Evolutionary conservation across 2,113 vertebrate species (phyloP), one percentile per base, ranked within the genome.

Genomic region (Marcusenius ussheri): DNA sequence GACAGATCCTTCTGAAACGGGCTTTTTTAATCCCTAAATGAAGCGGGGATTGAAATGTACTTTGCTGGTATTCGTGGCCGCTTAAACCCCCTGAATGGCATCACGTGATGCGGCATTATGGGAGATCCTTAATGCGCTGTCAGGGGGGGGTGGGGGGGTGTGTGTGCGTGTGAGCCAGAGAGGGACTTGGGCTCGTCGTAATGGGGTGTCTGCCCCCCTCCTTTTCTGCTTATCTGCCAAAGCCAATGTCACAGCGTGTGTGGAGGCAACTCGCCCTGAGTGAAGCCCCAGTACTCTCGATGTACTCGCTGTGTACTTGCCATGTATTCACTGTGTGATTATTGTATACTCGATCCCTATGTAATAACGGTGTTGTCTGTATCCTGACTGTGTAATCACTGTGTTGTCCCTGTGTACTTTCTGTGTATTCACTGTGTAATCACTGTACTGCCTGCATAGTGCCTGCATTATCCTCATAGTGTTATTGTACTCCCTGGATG

Each of bases 41-140:
- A 47, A 88, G 50, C 70, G 5, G 31, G 83, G 77, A 89, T 46
- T 89, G 19, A 89, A 62, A 89, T 85, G 51, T 47, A 77, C 47
- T 83, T 42, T 89, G 47, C 77, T 50, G 51, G 51, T 49, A 46
- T 93, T 90, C 83, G 91, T 87, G 83, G 31, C n/a, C 50, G 11
- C 19, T 77, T 89, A 83, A 56, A 39, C 92, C 92, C 90, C 90
- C 88, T 74, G 56, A 92, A 85, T 77, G 90, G 92, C 91, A 88
- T 77, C 94, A 95, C 94, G 95, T 95, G 95, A 95, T 92, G 94
- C 90, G 90, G 91, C 92, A 94, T 95, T 94, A 93, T 66, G 49
- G 93, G 93, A 95, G 94, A 95, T 95, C 94, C 94, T 94, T 94
- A 94, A 95, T 94, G 93, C 93, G 93, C 92, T 11, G 91, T 92